Base-by-base conservation (phyloP, 2,797 vertebrate species). In the Diplodus puntazzo region DNA sequence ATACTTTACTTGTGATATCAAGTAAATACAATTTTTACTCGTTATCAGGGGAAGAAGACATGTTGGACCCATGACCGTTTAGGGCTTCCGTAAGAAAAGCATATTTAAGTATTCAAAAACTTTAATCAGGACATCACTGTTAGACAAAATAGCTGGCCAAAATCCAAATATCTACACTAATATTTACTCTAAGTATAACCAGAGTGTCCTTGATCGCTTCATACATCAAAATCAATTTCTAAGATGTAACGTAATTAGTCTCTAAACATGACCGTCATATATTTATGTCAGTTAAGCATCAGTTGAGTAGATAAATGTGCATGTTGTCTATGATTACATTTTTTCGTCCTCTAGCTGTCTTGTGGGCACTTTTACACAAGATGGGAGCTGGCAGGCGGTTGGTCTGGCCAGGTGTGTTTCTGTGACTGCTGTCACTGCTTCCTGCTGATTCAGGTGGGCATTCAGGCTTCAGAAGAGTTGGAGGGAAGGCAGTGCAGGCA, bases 381-480 rank as follows among this genome's bases (percentile, higher is more conserved):
- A 42, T 50, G n/a, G 48, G 30, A 45, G 52, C 57, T n/a, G 12
- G 11, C 9, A 34, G 4, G 46, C 63, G 66, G 57, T 63, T 34
- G 57, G 67, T 59, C 5, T 3, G 9, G 14, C 21, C 62, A 65
- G 62, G 39, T 62, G 58, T 25, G 27, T 58, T 81, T 77, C 21
- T 63, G 25, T 61, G 25, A 20, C 50, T 53, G 23, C 23, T 63
- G 27, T 73, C 30, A n/a, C 11, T 62, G 55, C 70, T 76, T 53
- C 13, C 45, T 67, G 61, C 48, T 76, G 62, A 81, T 58, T 80
- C 23, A 65, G 57, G 52, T 30, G 12, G 60, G 17, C 64, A 69
- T 77, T 39, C 39, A 39, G 39, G 39, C 39, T 39, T 11, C 46
- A 65, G 11, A 45, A 59, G 13, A n/a, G 25, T 5, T 1, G 27